These are phyloP conservation scores for Amorpha juglandis DNA, from an alignment of 2,888 invertebrate genomes.

Conservation along the genomic window DNA sequence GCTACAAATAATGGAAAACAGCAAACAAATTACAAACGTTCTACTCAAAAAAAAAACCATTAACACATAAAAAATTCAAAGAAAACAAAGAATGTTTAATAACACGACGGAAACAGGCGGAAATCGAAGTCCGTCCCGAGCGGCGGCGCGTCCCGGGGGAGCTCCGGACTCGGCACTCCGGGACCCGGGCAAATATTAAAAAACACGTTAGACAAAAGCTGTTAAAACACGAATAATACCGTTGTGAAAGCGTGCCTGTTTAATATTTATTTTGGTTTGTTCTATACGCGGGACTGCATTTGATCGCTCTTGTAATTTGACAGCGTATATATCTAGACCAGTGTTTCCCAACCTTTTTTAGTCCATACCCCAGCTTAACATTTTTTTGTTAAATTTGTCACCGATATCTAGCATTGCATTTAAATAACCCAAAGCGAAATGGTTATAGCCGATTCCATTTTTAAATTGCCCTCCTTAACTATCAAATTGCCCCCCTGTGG, in stretches of 20 bases:
- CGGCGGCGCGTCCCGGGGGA: not conserved
- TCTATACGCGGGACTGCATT: not conserved
- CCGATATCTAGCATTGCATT: too few species aligned
- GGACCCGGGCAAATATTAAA: slow-evolving; percentile 16
- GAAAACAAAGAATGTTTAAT: slow-evolving; percentile 24
- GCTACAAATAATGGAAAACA: slow-evolving; percentile 1
- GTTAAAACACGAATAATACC: slow-evolving; percentile 18
- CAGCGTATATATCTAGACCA: not conserved
- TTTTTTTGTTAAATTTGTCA: too few species aligned
- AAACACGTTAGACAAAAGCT: slow-evolving; percentile 15
- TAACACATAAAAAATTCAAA: slow-evolving; percentile 26
- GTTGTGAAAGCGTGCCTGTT: not conserved
- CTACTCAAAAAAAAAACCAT: slow-evolving; percentile 14
- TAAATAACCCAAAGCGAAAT: too few species aligned
- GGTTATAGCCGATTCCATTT: too few species aligned
- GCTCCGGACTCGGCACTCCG: not conserved
- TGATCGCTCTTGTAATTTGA: not conserved
- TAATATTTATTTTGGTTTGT: not conserved
- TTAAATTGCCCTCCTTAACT: too few species aligned
- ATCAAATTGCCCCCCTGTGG: too few species aligned
- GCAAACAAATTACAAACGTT: slow-evolving; percentile 3
- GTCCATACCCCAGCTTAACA: too few species aligned
- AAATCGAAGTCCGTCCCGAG: slow-evolving; percentile 27
- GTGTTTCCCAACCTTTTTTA: too few species aligned
- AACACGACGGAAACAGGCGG: slow-evolving; percentile 26